Evolutionary conservation across 2,797 vertebrate genomes (phyloP).

Genomic region (Thunnus albacares): DNA sequence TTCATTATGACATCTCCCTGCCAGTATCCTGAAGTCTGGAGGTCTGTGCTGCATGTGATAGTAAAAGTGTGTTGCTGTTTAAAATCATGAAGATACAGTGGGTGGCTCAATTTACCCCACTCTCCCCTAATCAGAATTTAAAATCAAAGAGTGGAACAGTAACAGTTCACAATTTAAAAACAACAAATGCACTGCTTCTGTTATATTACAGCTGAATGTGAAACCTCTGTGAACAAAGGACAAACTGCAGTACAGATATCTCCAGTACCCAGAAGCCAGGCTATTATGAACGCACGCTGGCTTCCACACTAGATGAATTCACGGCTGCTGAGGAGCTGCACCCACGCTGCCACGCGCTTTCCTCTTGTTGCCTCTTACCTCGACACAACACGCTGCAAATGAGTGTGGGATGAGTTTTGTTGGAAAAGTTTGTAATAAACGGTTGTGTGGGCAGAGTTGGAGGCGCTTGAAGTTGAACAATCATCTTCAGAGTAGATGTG

Average conservation of each 20-base stretch:
- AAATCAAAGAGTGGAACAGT: background rate
- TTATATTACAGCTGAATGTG: background rate
- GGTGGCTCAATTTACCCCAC: background rate
- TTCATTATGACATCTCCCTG: background rate
- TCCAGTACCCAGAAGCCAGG: slow-evolving; percentile 39
- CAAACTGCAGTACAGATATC: slow-evolving; percentile 28
- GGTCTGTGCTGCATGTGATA: background rate
- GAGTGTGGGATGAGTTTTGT: slow-evolving; percentile 64
- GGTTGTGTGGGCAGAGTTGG: slow-evolving; percentile 57
- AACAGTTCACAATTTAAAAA: background rate
- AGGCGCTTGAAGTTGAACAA: slow-evolving; percentile 52
- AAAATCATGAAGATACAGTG: background rate
- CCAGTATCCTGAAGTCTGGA: background rate
- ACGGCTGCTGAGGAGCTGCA: slow-evolving; percentile 51
- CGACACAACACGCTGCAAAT: slow-evolving; percentile 47
- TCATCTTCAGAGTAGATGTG: slow-evolving; percentile 29
- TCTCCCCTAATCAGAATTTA: background rate
- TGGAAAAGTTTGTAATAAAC: slow-evolving; percentile 63
- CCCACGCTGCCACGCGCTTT: slow-evolving; percentile 38
- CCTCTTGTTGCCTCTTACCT: slow-evolving; percentile 52
- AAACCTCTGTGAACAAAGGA: slow-evolving; percentile 22
- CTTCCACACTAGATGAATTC: slow-evolving; percentile 40
- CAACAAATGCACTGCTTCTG: background rate
- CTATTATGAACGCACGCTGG: slow-evolving; percentile 37
- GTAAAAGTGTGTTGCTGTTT: background rate